Evolutionary conservation across 2,888 invertebrate genomes (phyloP).

Genomic region (Epinotia brunnichana): DNA sequence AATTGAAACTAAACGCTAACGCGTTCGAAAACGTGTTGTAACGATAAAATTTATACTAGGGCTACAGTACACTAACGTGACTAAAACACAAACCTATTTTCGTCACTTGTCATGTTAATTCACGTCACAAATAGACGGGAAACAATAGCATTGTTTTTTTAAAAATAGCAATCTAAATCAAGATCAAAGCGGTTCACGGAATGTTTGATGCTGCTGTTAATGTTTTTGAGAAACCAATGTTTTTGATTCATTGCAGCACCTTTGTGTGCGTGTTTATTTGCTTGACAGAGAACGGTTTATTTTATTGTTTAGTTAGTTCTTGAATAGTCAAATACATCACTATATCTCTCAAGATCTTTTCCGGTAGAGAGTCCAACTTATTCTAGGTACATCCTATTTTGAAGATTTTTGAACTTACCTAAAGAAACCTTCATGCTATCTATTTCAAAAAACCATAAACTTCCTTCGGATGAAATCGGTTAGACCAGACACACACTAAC

Average conservation of each 20-base stretch:
- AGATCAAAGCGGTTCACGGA: slow-evolving; percentile 29
- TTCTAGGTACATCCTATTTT: no score
- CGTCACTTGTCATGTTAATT: slow-evolving; percentile 4
- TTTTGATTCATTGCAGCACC: background rate
- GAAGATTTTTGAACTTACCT: no score
- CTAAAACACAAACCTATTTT: slow-evolving; percentile 29
- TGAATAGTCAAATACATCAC: background rate
- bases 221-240: background rate
- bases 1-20: no score
- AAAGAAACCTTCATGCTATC: no score
- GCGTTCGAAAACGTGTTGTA: no score
- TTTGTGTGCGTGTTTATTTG: background rate
- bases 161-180: slow-evolving; percentile 30
- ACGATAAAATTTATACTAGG: no score
- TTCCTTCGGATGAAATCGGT: no score
- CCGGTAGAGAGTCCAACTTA: no score
- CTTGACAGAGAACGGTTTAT: background rate
- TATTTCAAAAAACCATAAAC: no score
- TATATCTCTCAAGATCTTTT: no score
- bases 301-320: background rate
- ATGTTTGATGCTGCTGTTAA: slow-evolving; percentile 4
- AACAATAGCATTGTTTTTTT: slow-evolving; percentile 39
- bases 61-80: background rate
- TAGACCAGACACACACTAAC: slow-evolving; percentile 6
- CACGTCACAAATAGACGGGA: slow-evolving; percentile 29